phyloP scores from a whole-genome alignment of 2,888 invertebrate genomes.

The Gnatocerus cornutus region DNA sequence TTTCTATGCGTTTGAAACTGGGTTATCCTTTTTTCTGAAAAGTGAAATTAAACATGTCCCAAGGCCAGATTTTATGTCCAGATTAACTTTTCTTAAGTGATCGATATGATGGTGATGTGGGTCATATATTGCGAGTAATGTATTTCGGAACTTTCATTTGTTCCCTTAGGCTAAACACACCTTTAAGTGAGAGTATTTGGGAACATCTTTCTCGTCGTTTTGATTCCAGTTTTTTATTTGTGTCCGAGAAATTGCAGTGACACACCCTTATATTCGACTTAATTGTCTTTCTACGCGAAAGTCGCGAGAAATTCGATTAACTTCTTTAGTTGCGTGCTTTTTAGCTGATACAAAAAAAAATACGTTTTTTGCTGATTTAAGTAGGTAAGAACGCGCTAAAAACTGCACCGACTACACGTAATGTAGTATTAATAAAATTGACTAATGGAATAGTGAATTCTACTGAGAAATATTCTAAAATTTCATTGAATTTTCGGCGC shows the following conservation, averaged over 20 bases:
- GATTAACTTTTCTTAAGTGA: conserved; percentile 23
- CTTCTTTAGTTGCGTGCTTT: conserved; percentile 13
- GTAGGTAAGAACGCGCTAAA: no score
- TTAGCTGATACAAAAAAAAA: no score
- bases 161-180: conserved; percentile 42
- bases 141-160: conserved; percentile 50
- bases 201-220: conserved; percentile 39
- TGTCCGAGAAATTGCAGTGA: conserved; percentile 26
- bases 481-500: no score
- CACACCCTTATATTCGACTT: conserved; percentile 36
- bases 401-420: neutral
- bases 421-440: neutral
- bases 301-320: conserved; percentile 33
- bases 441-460: neutral
- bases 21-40: conserved; percentile 25
- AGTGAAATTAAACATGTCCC: conserved; percentile 33
- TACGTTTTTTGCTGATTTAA: no score
- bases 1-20: neutral
- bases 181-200: conserved; percentile 49
- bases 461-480: no score
- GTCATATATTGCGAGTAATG: conserved; percentile 30
- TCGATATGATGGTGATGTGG: conserved; percentile 33
- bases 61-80: conserved; percentile 20
- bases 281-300: conserved; percentile 23
- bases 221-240: conserved; percentile 17